Percentiles rank a stretch among this genome's conserved stretches.
Evolutionary conservation across 2,888 invertebrate species (phyloP).

Genomic region (Parnassius mnemosyne): DNA sequence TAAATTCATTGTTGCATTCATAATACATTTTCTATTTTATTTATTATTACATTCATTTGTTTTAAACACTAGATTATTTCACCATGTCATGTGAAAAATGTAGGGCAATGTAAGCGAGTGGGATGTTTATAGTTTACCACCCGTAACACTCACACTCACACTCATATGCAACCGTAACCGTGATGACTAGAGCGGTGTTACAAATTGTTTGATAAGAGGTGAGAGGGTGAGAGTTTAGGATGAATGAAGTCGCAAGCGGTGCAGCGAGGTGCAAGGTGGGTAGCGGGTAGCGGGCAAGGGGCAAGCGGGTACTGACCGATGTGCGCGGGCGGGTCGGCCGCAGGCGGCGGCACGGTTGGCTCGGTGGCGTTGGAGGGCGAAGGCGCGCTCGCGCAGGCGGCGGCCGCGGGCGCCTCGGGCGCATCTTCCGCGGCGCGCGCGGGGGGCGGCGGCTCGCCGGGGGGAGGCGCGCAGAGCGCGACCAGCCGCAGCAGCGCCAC

Average conservation of each 20-base stretch:
- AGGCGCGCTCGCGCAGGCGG: conserved; percentile 71
- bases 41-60: too few species aligned
- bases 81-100: conserved; percentile 9
- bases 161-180: conserved; percentile 1
- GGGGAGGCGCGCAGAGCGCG: conserved; percentile 70
- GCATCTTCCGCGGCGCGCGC: conserved; percentile 72
- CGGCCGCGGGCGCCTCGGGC: conserved; percentile 62
- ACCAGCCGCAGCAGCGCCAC: conserved; percentile 79
- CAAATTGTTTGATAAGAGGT: conserved; percentile 27
- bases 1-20: too few species aligned
- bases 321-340: conserved; percentile 56
- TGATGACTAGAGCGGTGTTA: conserved; percentile 19
- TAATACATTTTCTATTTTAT: too few species aligned
- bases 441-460: conserved; percentile 63
- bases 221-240: conserved; percentile 25
- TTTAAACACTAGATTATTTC: too few species aligned
- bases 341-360: conserved; percentile 42
- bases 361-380: conserved; percentile 67
- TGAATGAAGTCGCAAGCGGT: conserved; percentile 30
- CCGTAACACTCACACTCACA: conserved; percentile 16
- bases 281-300: neutral
- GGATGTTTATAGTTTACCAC: conserved; percentile 23
- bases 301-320: conserved; percentile 58
- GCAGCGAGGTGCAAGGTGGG: conserved; percentile 14
- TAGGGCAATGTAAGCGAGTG: conserved; percentile 21